Conservation (phyloP, 1,140 invertebrate species). For the Geopemphigus sp. region DNA sequence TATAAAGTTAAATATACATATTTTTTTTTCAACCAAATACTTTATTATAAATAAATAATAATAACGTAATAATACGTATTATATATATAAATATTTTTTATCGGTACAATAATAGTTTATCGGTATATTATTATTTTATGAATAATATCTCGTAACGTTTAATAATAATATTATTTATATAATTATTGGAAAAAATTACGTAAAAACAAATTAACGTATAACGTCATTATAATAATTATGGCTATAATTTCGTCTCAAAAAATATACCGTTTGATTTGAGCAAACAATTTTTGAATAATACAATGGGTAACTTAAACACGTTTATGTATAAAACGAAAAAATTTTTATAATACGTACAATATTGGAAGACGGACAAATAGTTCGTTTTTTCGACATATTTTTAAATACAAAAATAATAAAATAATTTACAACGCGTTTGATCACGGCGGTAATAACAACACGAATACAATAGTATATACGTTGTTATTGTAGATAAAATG, state of each 20-base stretch:
- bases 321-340: neutral
- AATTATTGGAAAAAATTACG: neutral
- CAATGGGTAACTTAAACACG: neutral
- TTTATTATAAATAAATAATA: too few species aligned
- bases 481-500: too few species aligned
- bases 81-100: too few species aligned
- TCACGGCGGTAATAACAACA: neutral
- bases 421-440: neutral
- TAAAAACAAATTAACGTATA: neutral
- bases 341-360: neutral
- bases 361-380: too few species aligned
- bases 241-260: neutral
- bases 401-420: neutral
- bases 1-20: too few species aligned
- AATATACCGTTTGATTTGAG: neutral
- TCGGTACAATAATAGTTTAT: too few species aligned
- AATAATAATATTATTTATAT: too few species aligned
- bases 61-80: neutral
- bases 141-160: too few species aligned
- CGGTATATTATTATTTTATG: too few species aligned
- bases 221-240: conserved; percentile 8
- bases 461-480: too few species aligned
- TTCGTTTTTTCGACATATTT: too few species aligned
- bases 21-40: too few species aligned
- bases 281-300: conserved; percentile 13